A percentile compares a stretch with the other conserved stretches of the same genome.
Conservation (phyloP, 1,140 invertebrate species). For the Drosophila sp. region DNA sequence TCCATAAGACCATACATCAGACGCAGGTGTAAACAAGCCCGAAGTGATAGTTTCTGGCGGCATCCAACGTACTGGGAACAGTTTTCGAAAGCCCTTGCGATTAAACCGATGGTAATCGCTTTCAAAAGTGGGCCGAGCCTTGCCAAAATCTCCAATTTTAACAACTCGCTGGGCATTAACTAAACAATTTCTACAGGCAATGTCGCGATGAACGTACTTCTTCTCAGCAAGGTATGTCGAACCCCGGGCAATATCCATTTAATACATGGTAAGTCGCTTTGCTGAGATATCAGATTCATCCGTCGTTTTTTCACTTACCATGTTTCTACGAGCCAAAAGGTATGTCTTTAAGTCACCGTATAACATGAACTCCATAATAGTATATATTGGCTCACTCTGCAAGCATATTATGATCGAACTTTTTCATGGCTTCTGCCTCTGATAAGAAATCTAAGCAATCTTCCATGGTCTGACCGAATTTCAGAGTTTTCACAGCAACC, state of each 20-base stretch:
- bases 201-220: slow-evolving; percentile 94
- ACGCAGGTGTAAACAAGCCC: slow-evolving; percentile 92
- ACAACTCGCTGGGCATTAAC: slow-evolving; percentile 91
- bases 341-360: too few species aligned
- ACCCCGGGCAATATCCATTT: slow-evolving; percentile 93
- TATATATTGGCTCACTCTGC: too few species aligned
- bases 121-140: slow-evolving; percentile 94
- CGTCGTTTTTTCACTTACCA: slow-evolving; percentile 88
- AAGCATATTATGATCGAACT: too few species aligned
- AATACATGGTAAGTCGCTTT: slow-evolving; percentile 92
- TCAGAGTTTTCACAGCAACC: slow-evolving; percentile 96
- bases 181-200: slow-evolving; percentile 94
- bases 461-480: too few species aligned
- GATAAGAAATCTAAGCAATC: too few species aligned
- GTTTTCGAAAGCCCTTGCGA: slow-evolving; percentile 90
- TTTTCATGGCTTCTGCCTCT: too few species aligned
- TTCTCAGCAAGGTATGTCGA: slow-evolving; percentile 91
- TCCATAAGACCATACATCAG: slow-evolving; percentile 94
- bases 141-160: slow-evolving; percentile 96
- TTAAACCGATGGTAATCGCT: slow-evolving; percentile 95
- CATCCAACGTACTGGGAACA: slow-evolving; percentile 98
- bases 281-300: slow-evolving; percentile 90
- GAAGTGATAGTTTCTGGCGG: slow-evolving; percentile 90
- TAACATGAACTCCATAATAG: too few species aligned
- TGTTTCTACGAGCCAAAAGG: too few species aligned